A percentile compares a stretch with the other conserved stretches of the same genome.
Conservation (phyloP, 1,140 invertebrate species). For the Listronotus oregonensis region DNA sequence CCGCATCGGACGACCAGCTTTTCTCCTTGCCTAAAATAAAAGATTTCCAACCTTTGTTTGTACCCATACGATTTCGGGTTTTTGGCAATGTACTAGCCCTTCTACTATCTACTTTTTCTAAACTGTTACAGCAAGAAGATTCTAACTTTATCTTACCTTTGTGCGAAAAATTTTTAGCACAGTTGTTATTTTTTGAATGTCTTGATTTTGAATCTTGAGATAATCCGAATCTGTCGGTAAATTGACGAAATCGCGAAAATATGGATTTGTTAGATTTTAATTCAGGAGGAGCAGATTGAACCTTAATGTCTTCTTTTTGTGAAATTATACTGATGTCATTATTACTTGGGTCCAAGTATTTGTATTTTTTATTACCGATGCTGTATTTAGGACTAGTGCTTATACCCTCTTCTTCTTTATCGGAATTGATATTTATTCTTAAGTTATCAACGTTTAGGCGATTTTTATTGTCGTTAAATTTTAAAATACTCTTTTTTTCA, state of each 20-base stretch:
- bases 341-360: conserved; percentile 25
- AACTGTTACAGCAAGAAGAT: conserved; percentile 39
- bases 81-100: conserved; percentile 53
- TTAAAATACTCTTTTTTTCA: conserved; percentile 52
- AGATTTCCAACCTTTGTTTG: conserved; percentile 51
- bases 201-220: conserved; percentile 47
- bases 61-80: conserved; percentile 36
- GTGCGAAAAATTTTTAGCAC: conserved; percentile 30
- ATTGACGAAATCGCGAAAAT: conserved; percentile 50
- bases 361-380: conserved; percentile 24
- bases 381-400: conserved; percentile 19
- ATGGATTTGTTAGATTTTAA: conserved; percentile 42
- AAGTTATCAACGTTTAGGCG: conserved; percentile 39
- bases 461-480: conserved; percentile 43
- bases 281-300: conserved; percentile 27
- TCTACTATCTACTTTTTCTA: conserved; percentile 44
- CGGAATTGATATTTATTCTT: conserved; percentile 39
- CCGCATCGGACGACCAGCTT: conserved; percentile 51
- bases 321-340: conserved; percentile 44
- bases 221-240: conserved; percentile 52
- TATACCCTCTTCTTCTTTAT: conserved; percentile 8
- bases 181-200: conserved; percentile 45
- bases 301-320: conserved; percentile 42
- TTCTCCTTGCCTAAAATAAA: conserved; percentile 48
- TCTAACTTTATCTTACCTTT: conserved; percentile 38